These are phyloP conservation scores for Pluvianellus socialis DNA, from an alignment of 2,113 vertebrate genomes.

Conservation along the genomic window DNA sequence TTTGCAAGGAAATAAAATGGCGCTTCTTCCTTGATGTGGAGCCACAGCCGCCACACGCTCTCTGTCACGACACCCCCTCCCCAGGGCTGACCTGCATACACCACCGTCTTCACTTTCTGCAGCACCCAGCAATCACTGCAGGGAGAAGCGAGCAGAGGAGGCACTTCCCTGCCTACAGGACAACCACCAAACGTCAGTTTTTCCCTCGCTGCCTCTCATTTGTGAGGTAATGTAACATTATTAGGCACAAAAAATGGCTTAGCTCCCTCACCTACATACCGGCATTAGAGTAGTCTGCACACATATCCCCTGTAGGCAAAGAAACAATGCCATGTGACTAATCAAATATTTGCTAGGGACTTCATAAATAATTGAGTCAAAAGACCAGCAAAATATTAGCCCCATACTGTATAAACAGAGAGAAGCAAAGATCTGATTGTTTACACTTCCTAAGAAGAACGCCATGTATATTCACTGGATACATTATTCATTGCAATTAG, in stretches of 20 bases:
- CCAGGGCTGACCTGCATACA: not conserved
- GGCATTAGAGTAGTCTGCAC: not conserved
- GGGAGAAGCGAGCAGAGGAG: not conserved
- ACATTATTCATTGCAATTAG: conserved; percentile 42
- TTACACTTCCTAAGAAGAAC: not conserved
- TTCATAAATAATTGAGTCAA: conserved; percentile 21
- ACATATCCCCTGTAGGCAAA: not conserved
- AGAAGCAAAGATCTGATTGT: not conserved
- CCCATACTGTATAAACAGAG: not conserved
- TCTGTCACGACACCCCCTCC: not conserved
- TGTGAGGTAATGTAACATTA: not conserved
- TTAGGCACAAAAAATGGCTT: not conserved
- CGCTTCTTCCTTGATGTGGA: not conserved
- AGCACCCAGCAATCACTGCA: not conserved
- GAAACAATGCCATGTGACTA: not conserved
- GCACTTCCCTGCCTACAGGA: not conserved
- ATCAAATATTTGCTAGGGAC: conserved; percentile 17
- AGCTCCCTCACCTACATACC: not conserved
- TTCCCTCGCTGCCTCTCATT: not conserved
- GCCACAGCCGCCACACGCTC: not conserved
- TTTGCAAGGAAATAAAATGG: not conserved
- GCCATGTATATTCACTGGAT: not conserved
- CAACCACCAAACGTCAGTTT: not conserved
- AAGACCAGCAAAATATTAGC: not conserved
- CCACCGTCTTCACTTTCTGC: not conserved